These are phyloP conservation scores for Neodiprion fabricii DNA, from an alignment of 1,140 invertebrate species.

Conservation along the genomic window DNA sequence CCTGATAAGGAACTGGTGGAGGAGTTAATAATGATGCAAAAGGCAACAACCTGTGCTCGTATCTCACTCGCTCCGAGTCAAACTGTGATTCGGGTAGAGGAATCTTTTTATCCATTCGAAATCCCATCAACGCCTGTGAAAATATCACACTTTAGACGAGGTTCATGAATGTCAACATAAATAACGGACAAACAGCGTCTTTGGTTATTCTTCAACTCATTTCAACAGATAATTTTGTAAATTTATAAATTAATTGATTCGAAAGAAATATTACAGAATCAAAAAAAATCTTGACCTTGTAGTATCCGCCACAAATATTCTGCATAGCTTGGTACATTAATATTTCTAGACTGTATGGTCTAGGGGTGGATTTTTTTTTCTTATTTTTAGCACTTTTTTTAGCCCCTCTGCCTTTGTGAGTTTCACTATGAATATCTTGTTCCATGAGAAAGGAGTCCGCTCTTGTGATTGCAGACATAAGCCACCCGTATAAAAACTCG, in stretches of 20 bases:
- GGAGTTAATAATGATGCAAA: constrained; percentile 88
- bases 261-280: constrained; percentile 41
- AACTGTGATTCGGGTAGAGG: constrained; percentile 84
- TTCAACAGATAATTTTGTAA: constrained; percentile 11
- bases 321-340: constrained; percentile 88
- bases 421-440: constrained; percentile 69
- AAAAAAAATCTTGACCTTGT: constrained; percentile 72
- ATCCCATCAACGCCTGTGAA: constrained; percentile 74
- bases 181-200: not conserved
- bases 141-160: not conserved
- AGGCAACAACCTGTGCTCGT: constrained; percentile 91
- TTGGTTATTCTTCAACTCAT: not conserved
- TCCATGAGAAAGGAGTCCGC: constrained; percentile 86
- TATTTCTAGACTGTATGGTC: constrained; percentile 83
- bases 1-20: constrained; percentile 86
- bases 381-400: constrained; percentile 71
- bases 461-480: constrained; percentile 87
- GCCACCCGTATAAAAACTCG: constrained; percentile 94
- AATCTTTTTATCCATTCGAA: constrained; percentile 75
- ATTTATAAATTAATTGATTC: constrained; percentile 37
- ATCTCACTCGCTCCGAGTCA: constrained; percentile 92
- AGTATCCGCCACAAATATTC: constrained; percentile 94
- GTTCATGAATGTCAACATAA: not conserved
- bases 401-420: constrained; percentile 61
- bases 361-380: constrained; percentile 70